These are phyloP conservation scores for Rousettus madagascariensis DNA, from an alignment of 2,797 vertebrate species.

Conservation along the genomic window DNA sequence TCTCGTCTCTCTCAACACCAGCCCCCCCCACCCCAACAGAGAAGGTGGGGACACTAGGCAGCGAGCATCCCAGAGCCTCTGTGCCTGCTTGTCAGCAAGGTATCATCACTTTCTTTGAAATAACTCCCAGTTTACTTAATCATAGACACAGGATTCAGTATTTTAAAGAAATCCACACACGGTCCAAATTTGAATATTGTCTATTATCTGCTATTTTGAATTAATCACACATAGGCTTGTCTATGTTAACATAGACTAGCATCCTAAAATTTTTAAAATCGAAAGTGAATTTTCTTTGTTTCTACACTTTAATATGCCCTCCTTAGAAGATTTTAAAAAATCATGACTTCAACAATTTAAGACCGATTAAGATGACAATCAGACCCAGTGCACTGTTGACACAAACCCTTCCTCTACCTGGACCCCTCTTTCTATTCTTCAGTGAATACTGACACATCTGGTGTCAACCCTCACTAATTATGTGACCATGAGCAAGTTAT, in stretches of 20 bases:
- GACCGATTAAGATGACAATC: conserved; percentile 9
- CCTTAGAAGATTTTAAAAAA: conserved; percentile 10
- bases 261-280: conserved; percentile 39
- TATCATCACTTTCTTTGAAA: conserved; percentile 43
- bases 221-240: conserved; percentile 12
- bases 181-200: conserved; percentile 11
- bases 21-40: neutral
- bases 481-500: conserved; percentile 21
- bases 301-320: conserved; percentile 1
- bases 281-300: conserved; percentile 13
- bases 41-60: neutral
- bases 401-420: conserved; percentile 9
- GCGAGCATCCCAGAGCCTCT: neutral
- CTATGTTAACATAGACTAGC: neutral
- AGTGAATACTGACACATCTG: conserved; percentile 19
- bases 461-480: neutral
- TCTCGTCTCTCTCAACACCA: neutral
- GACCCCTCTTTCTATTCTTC: neutral
- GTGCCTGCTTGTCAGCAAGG: neutral
- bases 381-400: neutral
- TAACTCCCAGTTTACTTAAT: conserved; percentile 14
- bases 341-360: conserved; percentile 33
- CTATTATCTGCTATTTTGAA: conserved; percentile 1
- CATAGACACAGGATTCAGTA: neutral
- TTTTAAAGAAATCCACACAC: conserved; percentile 27